These are phyloP conservation scores for Tetropium fuscum DNA, from an alignment of 2,888 invertebrate genomes.

Conservation along the genomic window DNA sequence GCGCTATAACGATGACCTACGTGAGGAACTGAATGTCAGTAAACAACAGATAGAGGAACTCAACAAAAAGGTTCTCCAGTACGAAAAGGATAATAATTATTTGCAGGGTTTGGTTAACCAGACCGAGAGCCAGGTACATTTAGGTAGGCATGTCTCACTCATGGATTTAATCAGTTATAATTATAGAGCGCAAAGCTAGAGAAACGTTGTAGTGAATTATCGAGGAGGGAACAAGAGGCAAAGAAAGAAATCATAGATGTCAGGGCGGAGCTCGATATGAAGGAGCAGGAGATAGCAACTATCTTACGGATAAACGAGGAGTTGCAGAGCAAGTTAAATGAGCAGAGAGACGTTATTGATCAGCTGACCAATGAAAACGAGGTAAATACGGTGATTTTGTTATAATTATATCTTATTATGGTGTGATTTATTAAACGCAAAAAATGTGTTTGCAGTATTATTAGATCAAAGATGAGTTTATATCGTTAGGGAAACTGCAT, in stretches of 20 bases:
- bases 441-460: too few species aligned
- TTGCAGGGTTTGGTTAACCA: slow-evolving; percentile 35
- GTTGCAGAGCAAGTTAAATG: slow-evolving; percentile 40
- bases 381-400: too few species aligned
- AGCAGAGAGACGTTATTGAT: slow-evolving; percentile 47
- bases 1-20: slow-evolving; percentile 47
- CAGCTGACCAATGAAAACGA: slow-evolving; percentile 50
- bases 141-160: not conserved
- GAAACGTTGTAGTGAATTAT: slow-evolving; percentile 42
- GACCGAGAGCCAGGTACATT: slow-evolving; percentile 46
- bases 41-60: slow-evolving; percentile 48
- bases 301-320: slow-evolving; percentile 45
- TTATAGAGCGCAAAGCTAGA: slow-evolving; percentile 48
- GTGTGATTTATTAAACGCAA: too few species aligned
- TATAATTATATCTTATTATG: too few species aligned
- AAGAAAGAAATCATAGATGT: slow-evolving; percentile 44
- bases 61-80: slow-evolving; percentile 43
- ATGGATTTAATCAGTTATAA: not conserved
- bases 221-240: slow-evolving; percentile 41
- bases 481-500: too few species aligned
- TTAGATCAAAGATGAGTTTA: too few species aligned
- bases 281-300: slow-evolving; percentile 47
- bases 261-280: slow-evolving; percentile 44
- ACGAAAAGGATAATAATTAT: slow-evolving; percentile 49
- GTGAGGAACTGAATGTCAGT: slow-evolving; percentile 44